Evolutionary conservation across 2,888 invertebrate genomes (phyloP).

Genomic region (Hermaeophaga mercurialis): DNA sequence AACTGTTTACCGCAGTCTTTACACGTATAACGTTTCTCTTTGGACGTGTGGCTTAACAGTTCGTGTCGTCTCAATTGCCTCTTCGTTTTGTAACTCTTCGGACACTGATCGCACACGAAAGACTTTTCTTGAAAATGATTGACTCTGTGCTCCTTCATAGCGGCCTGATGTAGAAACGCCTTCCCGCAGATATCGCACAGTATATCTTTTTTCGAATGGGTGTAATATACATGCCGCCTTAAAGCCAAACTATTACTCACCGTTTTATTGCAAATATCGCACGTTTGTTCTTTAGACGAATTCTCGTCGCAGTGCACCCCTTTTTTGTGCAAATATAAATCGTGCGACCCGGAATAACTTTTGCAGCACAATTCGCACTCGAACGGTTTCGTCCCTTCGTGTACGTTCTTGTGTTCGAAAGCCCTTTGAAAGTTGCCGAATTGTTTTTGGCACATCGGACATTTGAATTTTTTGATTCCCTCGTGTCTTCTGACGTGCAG

Average conservation of each 20-base stretch:
- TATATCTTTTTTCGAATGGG: conserved; percentile 49
- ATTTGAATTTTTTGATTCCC: conserved; percentile 53
- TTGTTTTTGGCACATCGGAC: conserved; percentile 42
- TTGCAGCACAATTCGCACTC: conserved; percentile 62
- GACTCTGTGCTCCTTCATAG: conserved; percentile 39
- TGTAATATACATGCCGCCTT: conserved; percentile 54
- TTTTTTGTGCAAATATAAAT: conserved; percentile 59
- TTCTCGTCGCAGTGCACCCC: conserved; percentile 58
- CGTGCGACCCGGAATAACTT: conserved; percentile 58
- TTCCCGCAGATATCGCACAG: conserved; percentile 58
- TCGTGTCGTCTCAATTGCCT: conserved; percentile 38
- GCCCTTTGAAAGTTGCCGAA: conserved; percentile 58
- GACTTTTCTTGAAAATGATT: conserved; percentile 45
- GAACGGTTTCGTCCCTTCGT: conserved; percentile 61
- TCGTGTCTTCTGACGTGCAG: conserved; percentile 50
- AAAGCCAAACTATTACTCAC: conserved; percentile 52
- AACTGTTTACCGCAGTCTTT: conserved; percentile 39
- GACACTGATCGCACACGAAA: conserved; percentile 36
- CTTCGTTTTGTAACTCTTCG: conserved; percentile 33
- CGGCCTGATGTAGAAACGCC: conserved; percentile 33
- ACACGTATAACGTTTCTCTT: conserved; percentile 40
- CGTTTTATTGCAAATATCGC: conserved; percentile 59
- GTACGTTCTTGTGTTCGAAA: conserved; percentile 56
- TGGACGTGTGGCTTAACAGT: conserved; percentile 42
- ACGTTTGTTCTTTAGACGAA: conserved; percentile 51